Conservation (phyloP, 2,888 invertebrate genomes). For the Cyaniris semiargus region DNA sequence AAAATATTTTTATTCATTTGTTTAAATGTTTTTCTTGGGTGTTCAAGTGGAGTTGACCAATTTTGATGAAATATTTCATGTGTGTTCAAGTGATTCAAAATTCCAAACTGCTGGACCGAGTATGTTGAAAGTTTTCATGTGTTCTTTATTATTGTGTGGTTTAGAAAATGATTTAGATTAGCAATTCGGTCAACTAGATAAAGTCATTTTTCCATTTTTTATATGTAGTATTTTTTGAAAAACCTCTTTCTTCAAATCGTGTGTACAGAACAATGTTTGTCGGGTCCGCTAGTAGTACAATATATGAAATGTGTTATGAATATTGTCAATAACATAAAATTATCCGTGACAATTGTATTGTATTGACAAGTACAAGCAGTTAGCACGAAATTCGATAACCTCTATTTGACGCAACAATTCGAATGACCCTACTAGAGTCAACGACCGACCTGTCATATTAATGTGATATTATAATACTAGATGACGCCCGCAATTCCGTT, state of each 20-base stretch:
- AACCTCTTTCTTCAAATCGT: no score
- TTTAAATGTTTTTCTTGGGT: no score
- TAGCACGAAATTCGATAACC: slow-evolving; percentile 3
- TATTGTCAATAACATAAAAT: background rate
- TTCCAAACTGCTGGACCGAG: no score
- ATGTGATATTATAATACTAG: background rate
- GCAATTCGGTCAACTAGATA: background rate
- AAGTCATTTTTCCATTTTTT: no score
- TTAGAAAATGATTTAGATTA: background rate
- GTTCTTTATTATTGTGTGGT: no score
- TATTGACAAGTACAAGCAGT: background rate
- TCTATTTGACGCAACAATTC: background rate
- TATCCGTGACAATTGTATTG: background rate
- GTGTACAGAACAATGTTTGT: background rate
- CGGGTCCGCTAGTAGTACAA: background rate
- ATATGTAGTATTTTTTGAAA: no score
- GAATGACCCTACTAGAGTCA: background rate
- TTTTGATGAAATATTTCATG: no score
- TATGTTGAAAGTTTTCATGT: no score
- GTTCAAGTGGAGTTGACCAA: no score
- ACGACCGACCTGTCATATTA: slow-evolving; percentile 1
- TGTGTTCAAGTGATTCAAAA: no score
- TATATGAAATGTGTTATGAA: background rate
- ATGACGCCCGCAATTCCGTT: background rate
- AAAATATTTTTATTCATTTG: no score